Evolutionary conservation across 2,113 vertebrate genomes (phyloP).

Genomic region (Dendropsophus ebraccatus): DNA sequence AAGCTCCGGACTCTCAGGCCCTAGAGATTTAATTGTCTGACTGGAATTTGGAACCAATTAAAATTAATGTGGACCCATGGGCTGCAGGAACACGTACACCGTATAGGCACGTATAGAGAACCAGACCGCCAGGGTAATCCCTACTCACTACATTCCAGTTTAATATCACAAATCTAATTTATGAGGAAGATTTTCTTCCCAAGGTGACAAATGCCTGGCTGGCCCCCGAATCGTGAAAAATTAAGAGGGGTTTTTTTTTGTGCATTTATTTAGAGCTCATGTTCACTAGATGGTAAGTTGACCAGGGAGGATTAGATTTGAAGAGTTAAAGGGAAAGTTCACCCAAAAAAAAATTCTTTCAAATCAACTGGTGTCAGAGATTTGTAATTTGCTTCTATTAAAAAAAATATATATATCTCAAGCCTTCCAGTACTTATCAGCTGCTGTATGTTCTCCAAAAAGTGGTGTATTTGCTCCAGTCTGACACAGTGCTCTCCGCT

Average conservation of each 20-base stretch:
- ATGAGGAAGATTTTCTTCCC: neutral
- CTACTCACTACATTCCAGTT: neutral
- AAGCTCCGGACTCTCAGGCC: neutral
- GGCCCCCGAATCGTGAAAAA: neutral
- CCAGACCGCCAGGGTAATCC: neutral
- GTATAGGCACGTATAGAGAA: neutral
- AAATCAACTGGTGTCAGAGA: no score
- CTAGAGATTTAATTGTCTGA: constrained; percentile 7
- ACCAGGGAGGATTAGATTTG: neutral
- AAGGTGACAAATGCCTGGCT: neutral
- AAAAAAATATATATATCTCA: no score
- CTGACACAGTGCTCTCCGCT: no score
- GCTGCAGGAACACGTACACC: neutral
- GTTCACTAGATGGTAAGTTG: neutral
- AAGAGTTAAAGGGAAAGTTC: no score
- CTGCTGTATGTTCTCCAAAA: no score
- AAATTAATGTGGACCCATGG: constrained; percentile 26
- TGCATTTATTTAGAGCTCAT: neutral
- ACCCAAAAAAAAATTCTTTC: no score
- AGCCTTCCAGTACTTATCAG: no score
- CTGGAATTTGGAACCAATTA: constrained; percentile 33
- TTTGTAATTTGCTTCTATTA: no score
- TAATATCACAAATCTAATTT: neutral
- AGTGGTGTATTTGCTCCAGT: no score
- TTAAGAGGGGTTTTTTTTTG: neutral